Base-by-base conservation (phyloP, 23 tunicate genomes). In the Phallusia fumigata region DNA sequence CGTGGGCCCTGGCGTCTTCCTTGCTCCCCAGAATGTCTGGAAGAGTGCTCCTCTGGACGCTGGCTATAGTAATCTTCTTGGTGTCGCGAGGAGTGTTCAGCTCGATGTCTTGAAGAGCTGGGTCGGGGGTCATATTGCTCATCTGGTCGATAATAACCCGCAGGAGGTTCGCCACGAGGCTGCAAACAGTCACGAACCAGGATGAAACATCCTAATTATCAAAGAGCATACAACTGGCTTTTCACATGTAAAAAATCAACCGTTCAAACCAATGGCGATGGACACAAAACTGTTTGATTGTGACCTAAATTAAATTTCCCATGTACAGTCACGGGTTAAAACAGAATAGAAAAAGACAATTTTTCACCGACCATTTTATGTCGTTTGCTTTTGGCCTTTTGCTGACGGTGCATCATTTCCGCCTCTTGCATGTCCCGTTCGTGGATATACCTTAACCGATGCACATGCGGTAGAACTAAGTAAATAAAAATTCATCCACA, bases 361-460 rank as follows among this genome's bases (percentile, higher is more conserved):
- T 0, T 74, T 21, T 30, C 22, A 32, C 36, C 13, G 12, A 69
- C 76, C 77, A 74, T 74, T 31, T 33, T 74, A 3, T 6, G 10
- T 6, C 69, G 69, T 31, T 74, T 74, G 40, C 45, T 31, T 40
- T 40, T 77, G 22, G 24, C 1, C 5, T 18, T 35, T 35, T 72
- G n/a, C 19, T 82, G 78, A 36, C 58, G 51, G 19, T 34, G 51
- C 73, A 47, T 81, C 76, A 72, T 81, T 78, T 81, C 86, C 3
- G 81, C 84, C n/a, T 77, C 85, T 76, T 85, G 82, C 72, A 85
- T 49, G 16, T 90, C 95, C 74, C 65, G 82, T 47, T 86, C 90
- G 77, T 90, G 86, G 32, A 90, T 90, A 53, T 76, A 90, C 51
- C 95, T 90, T 64, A 32, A 84, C n/a, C n/a, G n/a, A 40, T 3